A percentile compares a stretch with the other conserved stretches of the same genome.
Evolutionary conservation across 2,113 vertebrate genomes (phyloP).

Genomic region (Cricetomys ansorgei): DNA sequence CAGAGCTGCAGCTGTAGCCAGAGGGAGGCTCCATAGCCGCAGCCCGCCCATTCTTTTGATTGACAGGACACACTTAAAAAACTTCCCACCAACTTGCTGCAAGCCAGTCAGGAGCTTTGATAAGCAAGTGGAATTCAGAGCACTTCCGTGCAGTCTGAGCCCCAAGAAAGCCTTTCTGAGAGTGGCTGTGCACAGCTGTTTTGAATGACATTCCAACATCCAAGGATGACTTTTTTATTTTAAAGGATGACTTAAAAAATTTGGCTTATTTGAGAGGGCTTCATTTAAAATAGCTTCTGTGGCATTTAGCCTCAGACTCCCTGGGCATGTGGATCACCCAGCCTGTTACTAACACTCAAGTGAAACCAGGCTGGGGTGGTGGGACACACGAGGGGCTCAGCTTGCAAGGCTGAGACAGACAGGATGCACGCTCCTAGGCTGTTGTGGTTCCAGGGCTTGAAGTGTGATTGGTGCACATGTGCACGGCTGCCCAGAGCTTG

Average conservation of each 20-base stretch:
- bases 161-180: slow-evolving; percentile 80
- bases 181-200: slow-evolving; percentile 81
- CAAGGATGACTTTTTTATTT: slow-evolving; percentile 73
- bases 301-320: neutral
- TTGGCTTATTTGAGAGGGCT: slow-evolving; percentile 69
- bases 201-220: slow-evolving; percentile 85
- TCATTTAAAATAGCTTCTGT: slow-evolving; percentile 66
- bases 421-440: neutral
- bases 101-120: slow-evolving; percentile 81
- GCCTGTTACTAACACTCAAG: neutral
- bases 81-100: slow-evolving; percentile 84
- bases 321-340: neutral
- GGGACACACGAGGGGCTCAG: neutral
- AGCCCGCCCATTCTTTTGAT: slow-evolving; percentile 77
- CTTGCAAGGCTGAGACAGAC: neutral
- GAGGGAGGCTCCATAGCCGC: slow-evolving; percentile 73
- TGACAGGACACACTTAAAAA: slow-evolving; percentile 82
- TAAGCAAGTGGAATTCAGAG: slow-evolving; percentile 85
- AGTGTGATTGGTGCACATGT: neutral
- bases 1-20: slow-evolving; percentile 60
- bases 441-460: neutral
- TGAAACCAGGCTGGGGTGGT: neutral
- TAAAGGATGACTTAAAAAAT: slow-evolving; percentile 58
- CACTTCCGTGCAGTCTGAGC: slow-evolving; percentile 85
- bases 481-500: fast-evolving